Conservation (phyloP, 2,888 invertebrate species). For the Tinea trinotella region DNA sequence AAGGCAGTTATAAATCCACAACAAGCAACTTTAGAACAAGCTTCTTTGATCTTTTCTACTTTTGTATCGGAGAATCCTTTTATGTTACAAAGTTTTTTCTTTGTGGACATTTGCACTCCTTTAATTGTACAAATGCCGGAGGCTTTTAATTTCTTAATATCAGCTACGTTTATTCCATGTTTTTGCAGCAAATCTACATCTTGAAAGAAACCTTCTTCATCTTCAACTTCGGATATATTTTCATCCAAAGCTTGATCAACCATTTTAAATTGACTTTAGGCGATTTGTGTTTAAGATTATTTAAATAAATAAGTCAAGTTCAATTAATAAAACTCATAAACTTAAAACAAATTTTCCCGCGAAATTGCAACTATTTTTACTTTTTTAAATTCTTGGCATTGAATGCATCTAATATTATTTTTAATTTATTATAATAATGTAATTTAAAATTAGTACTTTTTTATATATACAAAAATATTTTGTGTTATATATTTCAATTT, state of each 20-base stretch:
- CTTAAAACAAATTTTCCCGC: constrained; percentile 26
- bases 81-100: constrained; percentile 78
- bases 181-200: constrained; percentile 79
- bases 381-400: neutral
- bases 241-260: constrained; percentile 56
- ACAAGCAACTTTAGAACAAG: constrained; percentile 76
- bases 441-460: too few species aligned
- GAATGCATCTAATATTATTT: too few species aligned
- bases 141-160: constrained; percentile 82
- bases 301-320: neutral
- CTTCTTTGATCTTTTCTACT: constrained; percentile 86
- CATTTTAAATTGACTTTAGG: constrained; percentile 36
- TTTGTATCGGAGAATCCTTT: constrained; percentile 85
- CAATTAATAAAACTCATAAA: neutral
- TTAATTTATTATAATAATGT: too few species aligned
- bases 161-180: constrained; percentile 78
- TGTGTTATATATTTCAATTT: neutral
- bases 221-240: constrained; percentile 66
- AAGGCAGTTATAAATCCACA: constrained; percentile 81
- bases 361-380: constrained; percentile 19
- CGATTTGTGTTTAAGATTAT: constrained; percentile 4
- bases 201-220: constrained; percentile 80
- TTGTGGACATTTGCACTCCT: constrained; percentile 85
- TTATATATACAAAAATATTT: neutral
- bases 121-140: constrained; percentile 86